These are phyloP conservation scores for Chloroclystis v-ata DNA, from an alignment of 2,888 invertebrate genomes.

Conservation along the genomic window DNA sequence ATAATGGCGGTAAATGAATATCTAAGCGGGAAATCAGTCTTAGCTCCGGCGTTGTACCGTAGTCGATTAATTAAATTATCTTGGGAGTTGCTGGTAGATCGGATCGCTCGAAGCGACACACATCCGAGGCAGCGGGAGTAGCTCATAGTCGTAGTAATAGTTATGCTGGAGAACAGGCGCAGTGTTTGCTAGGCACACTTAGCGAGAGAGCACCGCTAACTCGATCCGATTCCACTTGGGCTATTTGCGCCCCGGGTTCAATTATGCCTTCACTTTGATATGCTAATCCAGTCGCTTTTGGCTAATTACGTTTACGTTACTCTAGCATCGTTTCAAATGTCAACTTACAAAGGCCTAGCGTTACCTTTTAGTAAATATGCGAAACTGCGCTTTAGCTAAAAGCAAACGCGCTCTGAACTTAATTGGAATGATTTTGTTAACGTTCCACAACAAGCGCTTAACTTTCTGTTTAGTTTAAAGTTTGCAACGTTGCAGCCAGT, in stretches of 20 bases:
- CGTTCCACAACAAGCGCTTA: not conserved
- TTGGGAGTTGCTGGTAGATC: constrained; percentile 45
- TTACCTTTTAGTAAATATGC: constrained; percentile 14
- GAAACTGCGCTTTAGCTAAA: constrained; percentile 17
- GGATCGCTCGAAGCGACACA: constrained; percentile 35
- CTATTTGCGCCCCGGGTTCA: constrained; percentile 73
- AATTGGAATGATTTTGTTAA: constrained; percentile 20
- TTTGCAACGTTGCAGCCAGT: not conserved
- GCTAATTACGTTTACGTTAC: constrained; percentile 72
- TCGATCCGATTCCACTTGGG: constrained; percentile 71
- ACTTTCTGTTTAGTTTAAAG: not conserved
- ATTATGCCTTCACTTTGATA: constrained; percentile 75
- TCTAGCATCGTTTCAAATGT: constrained; percentile 59
- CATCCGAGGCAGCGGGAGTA: constrained; percentile 15
- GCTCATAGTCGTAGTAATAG: too few relatives aligned
- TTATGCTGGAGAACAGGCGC: constrained; percentile 31
- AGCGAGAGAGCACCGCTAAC: constrained; percentile 63
- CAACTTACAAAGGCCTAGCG: constrained; percentile 40
- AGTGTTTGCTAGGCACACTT: constrained; percentile 51
- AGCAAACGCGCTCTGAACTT: constrained; percentile 19
- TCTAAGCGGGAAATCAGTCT: constrained; percentile 68
- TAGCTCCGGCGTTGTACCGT: constrained; percentile 55
- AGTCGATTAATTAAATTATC: constrained; percentile 73
- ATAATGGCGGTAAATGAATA: constrained; percentile 69
- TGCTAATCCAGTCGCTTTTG: constrained; percentile 72